phyloP scores from a whole-genome alignment of 2,113 vertebrate genomes.

The Tragelaphus buxtoni region DNA sequence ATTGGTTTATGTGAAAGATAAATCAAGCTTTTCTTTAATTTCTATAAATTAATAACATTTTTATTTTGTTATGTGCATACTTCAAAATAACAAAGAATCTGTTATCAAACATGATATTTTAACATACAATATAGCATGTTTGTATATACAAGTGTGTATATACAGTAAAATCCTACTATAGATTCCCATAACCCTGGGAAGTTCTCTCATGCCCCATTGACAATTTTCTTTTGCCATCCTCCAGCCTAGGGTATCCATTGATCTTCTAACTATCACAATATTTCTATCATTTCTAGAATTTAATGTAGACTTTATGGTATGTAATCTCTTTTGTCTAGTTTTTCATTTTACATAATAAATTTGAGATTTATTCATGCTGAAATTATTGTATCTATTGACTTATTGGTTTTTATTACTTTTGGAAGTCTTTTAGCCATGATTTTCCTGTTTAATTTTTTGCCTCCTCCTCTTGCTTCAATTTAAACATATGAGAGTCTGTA shows the following conservation, averaged over 20 bases:
- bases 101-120: neutral
- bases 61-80: neutral
- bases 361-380: neutral
- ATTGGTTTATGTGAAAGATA: neutral
- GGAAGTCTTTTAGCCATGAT: neutral
- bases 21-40: neutral
- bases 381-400: neutral
- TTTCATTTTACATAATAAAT: neutral
- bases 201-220: neutral
- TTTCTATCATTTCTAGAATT: neutral
- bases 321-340: neutral
- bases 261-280: neutral
- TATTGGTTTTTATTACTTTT: neutral
- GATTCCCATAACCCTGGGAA: neutral
- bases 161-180: neutral
- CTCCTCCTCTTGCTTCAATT: neutral
- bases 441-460: neutral
- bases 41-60: neutral
- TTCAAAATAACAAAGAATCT: neutral
- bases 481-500: neutral
- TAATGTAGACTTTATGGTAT: neutral
- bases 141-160: neutral
- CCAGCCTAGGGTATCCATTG: neutral
- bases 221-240: neutral
- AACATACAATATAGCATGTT: neutral